Base-by-base conservation (phyloP, 2,797 vertebrate genomes). In the Hemibagrus guttatus region DNA sequence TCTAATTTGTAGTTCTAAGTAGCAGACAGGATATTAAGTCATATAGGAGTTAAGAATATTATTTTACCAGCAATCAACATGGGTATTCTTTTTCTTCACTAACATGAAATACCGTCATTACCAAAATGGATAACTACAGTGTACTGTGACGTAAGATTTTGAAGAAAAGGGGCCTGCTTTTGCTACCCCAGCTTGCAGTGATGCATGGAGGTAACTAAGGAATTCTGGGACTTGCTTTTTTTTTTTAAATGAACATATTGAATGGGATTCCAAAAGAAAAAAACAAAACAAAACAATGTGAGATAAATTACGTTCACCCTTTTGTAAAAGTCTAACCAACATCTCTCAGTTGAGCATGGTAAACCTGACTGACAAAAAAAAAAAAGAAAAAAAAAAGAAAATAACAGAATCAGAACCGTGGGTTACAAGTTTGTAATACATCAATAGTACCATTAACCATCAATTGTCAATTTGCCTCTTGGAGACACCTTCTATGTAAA, bases 181-280 rank as follows among this genome's bases (percentile, higher is more conserved):
- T 66, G 42, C 80, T 81, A 81, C 59, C 42, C 26, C 26, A 64
- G 61, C 80, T 52, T 81, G 85, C 46, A 11, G 81, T 58, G 28
- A 85, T 35, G 75, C 84, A 75, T 7, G 39, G 90, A 88, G 90
- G 90, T 93, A 88, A 86, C 88, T 84, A 85, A 90, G 88, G 88
- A 91, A 88, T 90, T 90, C 76, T 86, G 84, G 86, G 89, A 90
- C 87, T 85, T 39, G 59, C 39, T 85, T 78, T 84, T 89, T 59
- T 85, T 54, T n/a, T n/a, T 59, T 58, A 6, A 61, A 42, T 42
- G 79, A 88, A 79, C 56, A 74, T 85, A 75, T 83, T 90, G 71
- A 91, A 88, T 72, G n/a, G 84, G 85, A 86, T 93, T 86, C 90
- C 89, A 85, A 71, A 87, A 71, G 6, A 59, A 26, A 56, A 42